Percentiles rank a stretch among this genome's conserved stretches.
Evolutionary conservation across 2,888 invertebrate genomes (phyloP).

Genomic region (Pyrrhia umbra): DNA sequence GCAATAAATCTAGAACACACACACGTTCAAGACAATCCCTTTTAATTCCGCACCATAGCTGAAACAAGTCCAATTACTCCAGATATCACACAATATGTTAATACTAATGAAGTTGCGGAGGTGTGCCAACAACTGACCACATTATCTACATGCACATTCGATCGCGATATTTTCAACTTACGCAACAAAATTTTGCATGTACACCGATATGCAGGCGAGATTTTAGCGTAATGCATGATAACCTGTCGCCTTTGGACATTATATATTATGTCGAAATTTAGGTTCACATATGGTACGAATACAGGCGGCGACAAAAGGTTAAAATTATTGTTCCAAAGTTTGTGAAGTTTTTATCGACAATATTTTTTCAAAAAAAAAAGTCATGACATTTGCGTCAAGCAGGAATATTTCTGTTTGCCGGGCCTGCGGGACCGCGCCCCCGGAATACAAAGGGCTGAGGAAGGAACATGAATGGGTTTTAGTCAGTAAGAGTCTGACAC

Average conservation of each 20-base stretch:
- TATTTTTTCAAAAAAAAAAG: too few relatives aligned
- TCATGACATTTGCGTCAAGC: too few relatives aligned
- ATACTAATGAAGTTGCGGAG: slow-evolving; percentile 34
- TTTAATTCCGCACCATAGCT: slow-evolving; percentile 26
- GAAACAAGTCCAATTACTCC: slow-evolving; percentile 32
- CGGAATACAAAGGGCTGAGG: too few relatives aligned
- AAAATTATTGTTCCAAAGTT: too few relatives aligned
- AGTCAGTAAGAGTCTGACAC: too few relatives aligned
- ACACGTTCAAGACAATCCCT: slow-evolving; percentile 27
- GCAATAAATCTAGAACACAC: slow-evolving; percentile 8
- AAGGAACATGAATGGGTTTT: too few relatives aligned
- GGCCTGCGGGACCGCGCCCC: too few relatives aligned
- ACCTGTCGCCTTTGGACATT: slow-evolving; percentile 49
- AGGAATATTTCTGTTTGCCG: too few relatives aligned
- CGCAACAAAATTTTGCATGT: slow-evolving; percentile 53
- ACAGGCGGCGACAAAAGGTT: background rate
- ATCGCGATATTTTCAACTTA: slow-evolving; percentile 45
- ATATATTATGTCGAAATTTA: slow-evolving; percentile 50
- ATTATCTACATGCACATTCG: slow-evolving; percentile 14
- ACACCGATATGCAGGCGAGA: slow-evolving; percentile 41
- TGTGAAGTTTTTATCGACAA: too few relatives aligned
- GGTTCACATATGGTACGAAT: slow-evolving; percentile 18
- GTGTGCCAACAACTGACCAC: slow-evolving; percentile 38
- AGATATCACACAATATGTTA: slow-evolving; percentile 36
- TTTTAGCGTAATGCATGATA: slow-evolving; percentile 52